Evolutionary conservation across 2,888 invertebrate genomes (phyloP).

Genomic region (Galeopsomyia nigrocyanea): DNA sequence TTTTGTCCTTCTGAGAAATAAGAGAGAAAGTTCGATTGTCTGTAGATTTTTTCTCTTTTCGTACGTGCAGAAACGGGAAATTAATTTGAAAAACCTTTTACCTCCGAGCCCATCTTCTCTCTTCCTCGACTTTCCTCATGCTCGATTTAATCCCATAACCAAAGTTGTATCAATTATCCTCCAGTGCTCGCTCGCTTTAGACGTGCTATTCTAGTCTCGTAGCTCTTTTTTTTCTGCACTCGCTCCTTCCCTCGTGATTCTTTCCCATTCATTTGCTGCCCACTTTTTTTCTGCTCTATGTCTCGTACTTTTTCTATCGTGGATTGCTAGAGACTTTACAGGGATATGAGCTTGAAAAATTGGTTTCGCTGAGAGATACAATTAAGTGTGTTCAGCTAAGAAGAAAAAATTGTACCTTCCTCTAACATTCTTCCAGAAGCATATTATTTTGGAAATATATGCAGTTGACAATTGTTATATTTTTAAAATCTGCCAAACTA

Average conservation of each 20-base stretch:
- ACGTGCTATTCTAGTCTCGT: background rate
- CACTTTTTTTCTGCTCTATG: background rate
- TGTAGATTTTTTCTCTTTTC: slow-evolving; percentile 20
- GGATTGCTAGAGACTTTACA: slow-evolving; percentile 3
- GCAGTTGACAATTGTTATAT: too few relatives aligned
- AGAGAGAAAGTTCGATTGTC: slow-evolving; percentile 55
- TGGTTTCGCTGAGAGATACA: background rate
- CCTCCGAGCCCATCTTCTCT: slow-evolving; percentile 24
- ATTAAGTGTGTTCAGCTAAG: too few relatives aligned
- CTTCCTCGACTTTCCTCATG: slow-evolving; percentile 43
- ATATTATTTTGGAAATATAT: too few relatives aligned
- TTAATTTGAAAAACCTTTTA: slow-evolving; percentile 57
- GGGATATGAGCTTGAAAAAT: background rate
- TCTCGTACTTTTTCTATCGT: background rate
- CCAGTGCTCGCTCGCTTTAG: slow-evolving; percentile 23
- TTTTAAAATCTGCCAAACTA: too few relatives aligned
- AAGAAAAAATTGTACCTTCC: too few relatives aligned
- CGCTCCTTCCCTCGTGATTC: slow-evolving; percentile 9
- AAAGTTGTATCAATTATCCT: slow-evolving; percentile 56
- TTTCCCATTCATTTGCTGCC: slow-evolving; percentile 4
- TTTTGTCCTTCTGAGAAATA: slow-evolving; percentile 47
- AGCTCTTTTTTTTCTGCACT: background rate
- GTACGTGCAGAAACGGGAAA: slow-evolving; percentile 49
- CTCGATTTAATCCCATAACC: slow-evolving; percentile 58
- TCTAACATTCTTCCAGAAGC: too few relatives aligned